phyloP scores from a whole-genome alignment of 2,888 invertebrate species.

The Himalopsyche kuldschensis region DNA sequence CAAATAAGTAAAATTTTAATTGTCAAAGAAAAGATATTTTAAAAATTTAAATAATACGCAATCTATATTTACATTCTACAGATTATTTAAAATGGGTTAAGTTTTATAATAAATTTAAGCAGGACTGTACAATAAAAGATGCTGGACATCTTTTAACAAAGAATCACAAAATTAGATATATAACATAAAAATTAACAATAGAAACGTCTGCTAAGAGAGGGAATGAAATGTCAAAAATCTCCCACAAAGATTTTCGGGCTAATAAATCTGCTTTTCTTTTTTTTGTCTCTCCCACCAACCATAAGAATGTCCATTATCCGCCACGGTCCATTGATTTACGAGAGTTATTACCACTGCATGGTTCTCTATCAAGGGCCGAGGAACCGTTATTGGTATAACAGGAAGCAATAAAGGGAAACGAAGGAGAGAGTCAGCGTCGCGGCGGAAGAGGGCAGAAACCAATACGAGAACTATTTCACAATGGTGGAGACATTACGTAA shows the following conservation, averaged over 20 bases:
- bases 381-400: slow-evolving; percentile 47
- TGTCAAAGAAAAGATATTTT: too few relatives aligned
- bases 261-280: slow-evolving; percentile 38
- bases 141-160: not conserved
- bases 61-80: too few relatives aligned
- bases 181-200: not conserved
- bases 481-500: not conserved
- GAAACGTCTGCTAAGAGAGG: not conserved
- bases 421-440: slow-evolving; percentile 45
- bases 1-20: too few relatives aligned
- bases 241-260: slow-evolving; percentile 33
- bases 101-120: too few relatives aligned
- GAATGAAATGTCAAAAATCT: slow-evolving; percentile 27
- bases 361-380: slow-evolving; percentile 36
- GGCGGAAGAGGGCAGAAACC: slow-evolving; percentile 26
- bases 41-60: too few relatives aligned
- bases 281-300: slow-evolving; percentile 33
- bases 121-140: not conserved
- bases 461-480: slow-evolving; percentile 15
- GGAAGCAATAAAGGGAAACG: slow-evolving; percentile 56
- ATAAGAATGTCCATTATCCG: slow-evolving; percentile 40
- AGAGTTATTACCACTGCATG: slow-evolving; percentile 40
- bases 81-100: too few relatives aligned
- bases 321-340: slow-evolving; percentile 41
- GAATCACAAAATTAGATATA: not conserved